Percentiles rank a stretch among this genome's conserved stretches.
phyloP scores from a whole-genome alignment of 2,888 invertebrate genomes.

The Drosophila quasianomalipes region DNA sequence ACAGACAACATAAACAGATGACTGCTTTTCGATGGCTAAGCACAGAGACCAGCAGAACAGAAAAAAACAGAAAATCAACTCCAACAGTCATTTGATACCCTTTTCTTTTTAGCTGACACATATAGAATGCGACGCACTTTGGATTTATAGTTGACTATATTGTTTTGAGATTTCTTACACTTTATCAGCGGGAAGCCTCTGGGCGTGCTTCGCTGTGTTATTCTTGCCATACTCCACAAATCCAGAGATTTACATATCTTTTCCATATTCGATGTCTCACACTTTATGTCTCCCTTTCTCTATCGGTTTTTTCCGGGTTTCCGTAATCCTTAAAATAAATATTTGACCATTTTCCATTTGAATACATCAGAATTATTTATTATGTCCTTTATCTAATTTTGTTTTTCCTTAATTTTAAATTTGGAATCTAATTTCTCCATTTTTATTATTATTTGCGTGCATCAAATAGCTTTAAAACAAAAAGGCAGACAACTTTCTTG shows the following conservation, averaged over 20 bases:
- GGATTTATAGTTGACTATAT: neutral
- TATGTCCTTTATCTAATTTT: neutral
- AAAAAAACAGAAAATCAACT: too few species aligned
- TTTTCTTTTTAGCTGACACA: neutral
- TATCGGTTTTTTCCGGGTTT: neutral
- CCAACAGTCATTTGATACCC: neutral
- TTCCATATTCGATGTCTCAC: neutral
- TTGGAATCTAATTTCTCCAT: neutral
- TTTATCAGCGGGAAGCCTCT: neutral
- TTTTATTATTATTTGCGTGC: neutral
- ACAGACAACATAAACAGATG: neutral
- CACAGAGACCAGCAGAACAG: neutral
- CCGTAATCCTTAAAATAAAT: neutral
- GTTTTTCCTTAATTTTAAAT: neutral
- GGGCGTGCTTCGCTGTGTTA: neutral
- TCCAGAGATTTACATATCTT: neutral
- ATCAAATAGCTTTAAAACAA: neutral
- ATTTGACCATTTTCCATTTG: neutral
- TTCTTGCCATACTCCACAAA: neutral
- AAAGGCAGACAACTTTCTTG: neutral
- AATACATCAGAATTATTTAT: neutral
- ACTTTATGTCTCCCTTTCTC: neutral
- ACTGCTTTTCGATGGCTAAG: conserved; percentile 2
- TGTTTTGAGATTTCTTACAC: neutral
- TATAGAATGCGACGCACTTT: neutral